Evolutionary conservation across 2,797 vertebrate genomes (phyloP).

Genomic region (Arnoldichthys spilopterus): DNA sequence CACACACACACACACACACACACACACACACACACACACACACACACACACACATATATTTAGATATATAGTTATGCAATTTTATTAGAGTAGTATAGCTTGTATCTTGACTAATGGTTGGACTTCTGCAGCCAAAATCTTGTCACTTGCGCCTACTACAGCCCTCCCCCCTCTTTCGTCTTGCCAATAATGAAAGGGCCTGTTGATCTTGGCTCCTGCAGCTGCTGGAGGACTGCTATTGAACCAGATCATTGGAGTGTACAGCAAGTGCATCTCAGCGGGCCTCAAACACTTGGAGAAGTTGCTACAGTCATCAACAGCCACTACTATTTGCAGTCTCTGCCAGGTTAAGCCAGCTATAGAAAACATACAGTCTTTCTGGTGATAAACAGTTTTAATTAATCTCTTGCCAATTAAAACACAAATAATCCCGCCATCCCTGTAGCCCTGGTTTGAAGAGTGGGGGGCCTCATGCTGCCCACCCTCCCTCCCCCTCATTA

Average conservation of each 20-base stretch:
- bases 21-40: too few relatives aligned
- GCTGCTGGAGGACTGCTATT: conserved; percentile 7
- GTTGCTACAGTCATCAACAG: conserved; percentile 6
- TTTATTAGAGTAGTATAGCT: too few relatives aligned
- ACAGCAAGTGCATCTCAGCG: conserved; percentile 26
- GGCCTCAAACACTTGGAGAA: conserved; percentile 36
- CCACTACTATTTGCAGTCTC: not conserved
- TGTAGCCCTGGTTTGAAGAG: conserved; percentile 23
- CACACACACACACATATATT: too few relatives aligned
- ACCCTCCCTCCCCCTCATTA: conserved; percentile 28
- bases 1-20: too few relatives aligned
- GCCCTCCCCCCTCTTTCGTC: not conserved
- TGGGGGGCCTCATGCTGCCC: not conserved
- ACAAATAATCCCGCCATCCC: conserved; percentile 48
- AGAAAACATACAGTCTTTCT: conserved; percentile 43
- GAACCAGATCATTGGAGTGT: conserved; percentile 31
- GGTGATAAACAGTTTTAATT: conserved; percentile 56
- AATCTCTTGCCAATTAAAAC: conserved; percentile 56
- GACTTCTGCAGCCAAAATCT: not conserved
- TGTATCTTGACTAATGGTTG: too few relatives aligned
- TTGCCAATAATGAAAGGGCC: not conserved
- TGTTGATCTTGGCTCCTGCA: conserved; percentile 18
- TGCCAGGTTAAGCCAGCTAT: conserved; percentile 25
- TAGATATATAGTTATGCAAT: too few relatives aligned
- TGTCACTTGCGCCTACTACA: not conserved